Base-by-base conservation (phyloP, 2,888 invertebrate species). In the Chalcosyrphus nemorum region DNA sequence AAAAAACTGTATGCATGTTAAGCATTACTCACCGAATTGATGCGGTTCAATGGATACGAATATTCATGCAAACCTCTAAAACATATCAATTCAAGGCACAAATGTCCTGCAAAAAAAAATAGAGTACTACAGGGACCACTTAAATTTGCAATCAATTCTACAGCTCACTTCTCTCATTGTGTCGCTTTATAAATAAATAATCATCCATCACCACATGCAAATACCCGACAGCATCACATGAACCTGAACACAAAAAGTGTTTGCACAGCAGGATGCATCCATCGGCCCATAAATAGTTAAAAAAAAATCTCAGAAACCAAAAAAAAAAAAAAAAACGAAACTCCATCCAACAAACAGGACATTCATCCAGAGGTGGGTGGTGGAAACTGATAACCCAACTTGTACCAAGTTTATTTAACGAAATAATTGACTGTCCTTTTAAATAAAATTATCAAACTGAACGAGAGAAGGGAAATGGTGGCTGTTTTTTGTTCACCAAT, bases 391-490 rank as follows among this genome's bases (percentile, higher is more conserved):
- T 5, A 61, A 56, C 13, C 38, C 29, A 11, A 54, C 54, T 11
- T 24, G 57, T 21, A 45, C 75, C 56, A 70, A 65, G 29, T 81
- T 81, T 70, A 15, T 70, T 65, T 56, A 81, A 75, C 63, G 11
- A 81, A 81, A 75, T 75, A 81, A 75, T 75, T 81, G 63, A 65
- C 70, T 75, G 11, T 24, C 47, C 57, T 63, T 68, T 75, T n/a
- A 70, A 75, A 70, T 81, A 70, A 75, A 81, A 70, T 75, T 75
- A 75, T 81, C 57, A 75, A 75, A 81, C 63, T 71, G 61, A 63
- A 29, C 47, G 32, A 21, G 41, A 2, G 41, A 24, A 13, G 19
- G 29, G 24, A 24, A 24, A 11, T n/a, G n/a, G n/a, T n/a, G n/a
- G n/a, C n/a, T 57, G 38, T 50, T 17, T 38, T 19, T 50, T 38